Percentiles rank a stretch among this genome's conserved stretches.
These are phyloP conservation scores for Myrmecobius fasciatus DNA, from an alignment of 2,113 vertebrate genomes.

Conservation along the genomic window DNA sequence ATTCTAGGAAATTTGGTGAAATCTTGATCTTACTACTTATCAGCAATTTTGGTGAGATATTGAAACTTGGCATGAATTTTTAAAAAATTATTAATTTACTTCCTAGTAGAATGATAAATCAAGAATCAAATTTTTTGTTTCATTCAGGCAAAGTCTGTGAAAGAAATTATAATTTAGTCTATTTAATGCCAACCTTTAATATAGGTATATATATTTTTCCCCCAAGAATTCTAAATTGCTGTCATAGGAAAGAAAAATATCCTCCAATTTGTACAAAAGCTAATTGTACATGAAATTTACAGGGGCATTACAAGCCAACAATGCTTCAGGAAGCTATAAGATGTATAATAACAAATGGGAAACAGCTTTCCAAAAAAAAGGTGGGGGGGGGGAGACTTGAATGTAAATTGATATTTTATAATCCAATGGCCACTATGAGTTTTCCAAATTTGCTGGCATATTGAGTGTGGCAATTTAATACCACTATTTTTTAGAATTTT, in stretches of 20 bases:
- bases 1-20: not conserved
- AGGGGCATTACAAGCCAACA: slow-evolving; percentile 70
- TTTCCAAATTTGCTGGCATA: too few relatives aligned
- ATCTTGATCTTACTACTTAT: slow-evolving; percentile 52
- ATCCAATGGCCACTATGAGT: too few relatives aligned
- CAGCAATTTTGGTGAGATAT: slow-evolving; percentile 56
- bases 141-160: slow-evolving; percentile 62
- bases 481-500: too few relatives aligned
- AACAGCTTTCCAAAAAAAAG: not conserved
- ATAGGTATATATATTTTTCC: slow-evolving; percentile 63
- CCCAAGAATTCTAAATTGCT: slow-evolving; percentile 65
- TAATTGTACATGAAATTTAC: slow-evolving; percentile 74
- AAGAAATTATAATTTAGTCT: slow-evolving; percentile 60
- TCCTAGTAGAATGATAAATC: slow-evolving; percentile 39
- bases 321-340: slow-evolving; percentile 69
- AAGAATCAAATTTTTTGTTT: slow-evolving; percentile 56
- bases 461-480: too few relatives aligned
- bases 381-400: too few relatives aligned
- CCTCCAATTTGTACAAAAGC: slow-evolving; percentile 72
- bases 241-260: slow-evolving; percentile 55
- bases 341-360: not conserved
- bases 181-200: slow-evolving; percentile 67
- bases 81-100: slow-evolving; percentile 27
- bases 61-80: slow-evolving; percentile 19
- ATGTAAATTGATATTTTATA: too few relatives aligned